Conservation (phyloP, 1,140 invertebrate genomes). For the Homarus americanus region DNA sequence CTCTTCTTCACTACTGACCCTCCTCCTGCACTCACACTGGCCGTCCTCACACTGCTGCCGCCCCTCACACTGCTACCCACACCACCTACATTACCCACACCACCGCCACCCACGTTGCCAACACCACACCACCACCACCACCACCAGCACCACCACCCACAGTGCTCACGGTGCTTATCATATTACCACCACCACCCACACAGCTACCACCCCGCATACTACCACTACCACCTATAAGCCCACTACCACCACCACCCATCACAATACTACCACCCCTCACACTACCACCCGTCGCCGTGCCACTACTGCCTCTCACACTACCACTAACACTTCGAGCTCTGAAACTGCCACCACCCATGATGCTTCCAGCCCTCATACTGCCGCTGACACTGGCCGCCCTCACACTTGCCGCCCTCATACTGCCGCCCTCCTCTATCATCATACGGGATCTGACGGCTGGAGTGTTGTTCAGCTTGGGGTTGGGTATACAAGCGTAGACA, state of each 20-base stretch:
- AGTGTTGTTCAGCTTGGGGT: conserved; percentile 55
- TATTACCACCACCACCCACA: neutral
- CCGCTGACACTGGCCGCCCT: neutral
- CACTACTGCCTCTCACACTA: neutral
- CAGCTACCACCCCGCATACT: neutral
- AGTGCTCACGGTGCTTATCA: neutral
- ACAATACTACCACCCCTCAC: no score
- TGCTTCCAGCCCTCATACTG: neutral
- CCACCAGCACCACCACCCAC: no score
- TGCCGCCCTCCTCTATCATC: conserved; percentile 27
- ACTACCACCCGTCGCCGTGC: neutral
- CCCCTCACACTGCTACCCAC: neutral
- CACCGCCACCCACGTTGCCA: neutral
- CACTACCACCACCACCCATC: no score
- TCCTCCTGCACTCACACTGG: neutral
- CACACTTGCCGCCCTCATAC: neutral
- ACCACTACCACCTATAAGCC: neutral
- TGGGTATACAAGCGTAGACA: conserved; percentile 83
- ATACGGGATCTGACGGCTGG: conserved; percentile 37
- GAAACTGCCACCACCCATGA: no score
- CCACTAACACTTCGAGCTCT: neutral
- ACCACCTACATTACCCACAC: neutral
- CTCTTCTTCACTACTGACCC: neutral
- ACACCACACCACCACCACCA: no score
- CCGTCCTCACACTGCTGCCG: neutral